These are phyloP conservation scores for Drosophila tani DNA, from an alignment of 1,140 invertebrate genomes.

Conservation along the genomic window DNA sequence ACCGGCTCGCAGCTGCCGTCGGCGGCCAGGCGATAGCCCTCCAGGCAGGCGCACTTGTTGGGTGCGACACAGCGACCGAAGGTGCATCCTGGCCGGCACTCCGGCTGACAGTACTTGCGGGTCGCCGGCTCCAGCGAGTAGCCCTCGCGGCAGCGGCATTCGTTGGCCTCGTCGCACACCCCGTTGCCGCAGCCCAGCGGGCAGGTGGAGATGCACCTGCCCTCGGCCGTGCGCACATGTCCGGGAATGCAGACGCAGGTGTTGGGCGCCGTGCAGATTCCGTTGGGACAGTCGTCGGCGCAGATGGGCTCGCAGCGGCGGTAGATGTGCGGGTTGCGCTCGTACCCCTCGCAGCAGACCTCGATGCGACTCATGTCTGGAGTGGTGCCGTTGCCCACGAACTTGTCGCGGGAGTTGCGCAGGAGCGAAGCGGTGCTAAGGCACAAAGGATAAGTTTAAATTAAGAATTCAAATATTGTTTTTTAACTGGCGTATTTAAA, in stretches of 20 bases:
- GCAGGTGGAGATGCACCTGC: constrained; percentile 82
- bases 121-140: constrained; percentile 86
- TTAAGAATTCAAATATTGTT: too few species aligned
- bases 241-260: constrained; percentile 87
- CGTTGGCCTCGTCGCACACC: constrained; percentile 85
- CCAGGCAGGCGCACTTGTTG: constrained; percentile 86
- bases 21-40: constrained; percentile 79
- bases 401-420: constrained; percentile 83
- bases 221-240: constrained; percentile 85
- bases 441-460: background rate
- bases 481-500: too few species aligned
- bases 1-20: constrained; percentile 85
- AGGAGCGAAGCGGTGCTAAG: constrained; percentile 83
- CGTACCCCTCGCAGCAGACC: constrained; percentile 88
- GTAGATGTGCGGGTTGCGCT: constrained; percentile 86
- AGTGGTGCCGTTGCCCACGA: constrained; percentile 86
- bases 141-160: constrained; percentile 88
- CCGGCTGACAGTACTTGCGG: constrained; percentile 86
- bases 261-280: constrained; percentile 87
- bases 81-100: constrained; percentile 86
- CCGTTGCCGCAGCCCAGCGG: constrained; percentile 85
- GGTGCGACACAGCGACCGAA: constrained; percentile 87
- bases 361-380: constrained; percentile 87
- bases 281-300: constrained; percentile 86
- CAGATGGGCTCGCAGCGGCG: constrained; percentile 87